Base-by-base conservation (phyloP, 2,113 vertebrate species). In the Excalfactoria chinensis region DNA sequence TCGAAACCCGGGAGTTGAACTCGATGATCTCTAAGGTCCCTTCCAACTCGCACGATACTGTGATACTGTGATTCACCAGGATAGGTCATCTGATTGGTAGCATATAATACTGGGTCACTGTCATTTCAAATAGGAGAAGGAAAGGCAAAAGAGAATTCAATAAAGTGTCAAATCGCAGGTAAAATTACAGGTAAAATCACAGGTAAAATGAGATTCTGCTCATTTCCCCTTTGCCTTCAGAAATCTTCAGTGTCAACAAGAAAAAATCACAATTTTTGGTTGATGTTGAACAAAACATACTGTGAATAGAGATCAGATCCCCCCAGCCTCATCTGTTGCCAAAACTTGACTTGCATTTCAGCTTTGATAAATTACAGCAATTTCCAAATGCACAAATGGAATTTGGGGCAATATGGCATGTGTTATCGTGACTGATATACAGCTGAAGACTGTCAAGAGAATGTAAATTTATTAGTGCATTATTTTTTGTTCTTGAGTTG, bases 321-420 rank as follows among this genome's bases (percentile, higher is more conserved):
- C 9, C 40, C 84, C 62, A 90, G 78, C 14, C 28, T 82, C 49
- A 84, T 90, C 78, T 85, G 46, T 82, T 94, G 71, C 55, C 74
- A 79, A 88, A 93, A 82, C 28, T 62, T 84, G 73, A 84, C 67
- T 84, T 81, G 74, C 40, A 30, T 48, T 85, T 35, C 37, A 89
- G 41, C 19, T 94, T 94, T 96, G 89, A 96, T 85, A 84, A 90
- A 96, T 92, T 92, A 85, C 74, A 89, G 86, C 74, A 85, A 94
- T 91, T 96, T 92, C 58, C 71, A 83, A 85, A 79, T 77, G 64
- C 64, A 55, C 59, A 43, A 90, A 28, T 85, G 49, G 53, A 60
- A 85, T 77, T 76, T 68, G 55, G 67, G 20, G 34, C 79, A 74
- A 89, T 59, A 73, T 10, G 34, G 51, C 46, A 77, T 62, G 43